Base-by-base conservation (phyloP, 2,888 invertebrate species). In the Pseudoips prasinana region DNA sequence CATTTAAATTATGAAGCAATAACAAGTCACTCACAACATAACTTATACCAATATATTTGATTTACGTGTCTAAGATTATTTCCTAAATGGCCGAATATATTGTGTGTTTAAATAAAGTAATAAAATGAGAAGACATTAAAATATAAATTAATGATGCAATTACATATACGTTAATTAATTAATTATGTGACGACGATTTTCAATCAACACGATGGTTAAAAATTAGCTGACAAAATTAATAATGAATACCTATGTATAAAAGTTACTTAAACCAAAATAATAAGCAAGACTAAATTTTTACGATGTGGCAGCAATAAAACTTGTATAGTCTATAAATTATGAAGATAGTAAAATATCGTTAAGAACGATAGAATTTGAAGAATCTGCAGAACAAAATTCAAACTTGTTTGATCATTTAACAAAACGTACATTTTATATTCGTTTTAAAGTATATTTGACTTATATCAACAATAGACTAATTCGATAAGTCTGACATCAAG, bases 151-250 rank as follows among this genome's bases (percentile, higher is more conserved):
- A 70, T 73, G 68, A 61, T 64, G 67, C 58, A 63, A 77, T 81
- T 74, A 79, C 70, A 60, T 70, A 75, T 76, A 65, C 70, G 63
- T 72, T 77, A 74, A 80, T 84, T 83, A 82, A 84, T 84, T 82
- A 80, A 83, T 81, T 73, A 80, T 59, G 73, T 76, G 74, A 67
- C 70, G 67, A 78, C 70, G 71, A 64, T 72, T 68, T 76, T 81
- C 68, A 76, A 81, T 84, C 78, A 82, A 74, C 67, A 67, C 65
- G 64, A 73, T 65, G 64, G 65, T 72, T 72, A 72, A 75, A 74
- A 81, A 81, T 77, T 73, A 76, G 67, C 73, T 77, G 77, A 74
- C 75, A 77, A 64, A 64, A 51, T 37, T 57, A 61, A 68, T 70
- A 71, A 77, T 81, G 65, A 79, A 78, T 78, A 14, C 14, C 5